Evolutionary conservation across 2,113 vertebrate species (phyloP).

Genomic region (Guaruba guarouba): DNA sequence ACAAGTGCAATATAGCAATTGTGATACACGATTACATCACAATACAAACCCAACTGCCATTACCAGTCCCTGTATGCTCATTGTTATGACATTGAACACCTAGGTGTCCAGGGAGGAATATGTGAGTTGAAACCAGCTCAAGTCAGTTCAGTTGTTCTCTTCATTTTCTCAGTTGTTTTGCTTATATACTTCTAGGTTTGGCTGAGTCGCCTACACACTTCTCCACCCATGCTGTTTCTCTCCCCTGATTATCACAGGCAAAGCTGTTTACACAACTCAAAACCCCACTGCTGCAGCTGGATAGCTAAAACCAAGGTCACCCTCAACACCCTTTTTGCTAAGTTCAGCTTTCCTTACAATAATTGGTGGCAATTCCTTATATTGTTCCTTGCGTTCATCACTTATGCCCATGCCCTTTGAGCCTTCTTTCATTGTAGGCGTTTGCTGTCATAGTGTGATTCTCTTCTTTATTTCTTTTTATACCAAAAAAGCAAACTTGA

Average conservation of each 20-base stretch:
- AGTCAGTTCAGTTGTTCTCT: neutral
- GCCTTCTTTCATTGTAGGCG: neutral
- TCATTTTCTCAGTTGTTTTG: neutral
- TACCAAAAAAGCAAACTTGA: neutral
- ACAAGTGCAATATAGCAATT: neutral
- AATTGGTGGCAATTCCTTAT: neutral
- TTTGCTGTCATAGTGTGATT: neutral
- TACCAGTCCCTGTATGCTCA: neutral
- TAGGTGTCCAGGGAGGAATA: neutral
- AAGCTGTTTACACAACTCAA: neutral
- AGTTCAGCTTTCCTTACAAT: neutral
- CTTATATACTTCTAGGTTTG: neutral
- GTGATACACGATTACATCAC: neutral
- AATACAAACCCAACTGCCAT: neutral
- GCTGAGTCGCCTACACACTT: neutral
- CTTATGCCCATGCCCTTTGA: neutral
- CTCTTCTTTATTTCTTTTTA: neutral
- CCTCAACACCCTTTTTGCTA: neutral
- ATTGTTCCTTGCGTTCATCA: neutral
- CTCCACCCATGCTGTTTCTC: neutral
- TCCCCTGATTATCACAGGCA: neutral
- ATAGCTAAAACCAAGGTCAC: neutral
- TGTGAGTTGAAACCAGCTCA: neutral
- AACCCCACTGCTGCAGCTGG: neutral
- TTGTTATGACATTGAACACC: rapidly evolving